These are phyloP conservation scores for Laticauda laticaudata DNA, from an alignment of 2,113 vertebrate genomes.

Conservation along the genomic window DNA sequence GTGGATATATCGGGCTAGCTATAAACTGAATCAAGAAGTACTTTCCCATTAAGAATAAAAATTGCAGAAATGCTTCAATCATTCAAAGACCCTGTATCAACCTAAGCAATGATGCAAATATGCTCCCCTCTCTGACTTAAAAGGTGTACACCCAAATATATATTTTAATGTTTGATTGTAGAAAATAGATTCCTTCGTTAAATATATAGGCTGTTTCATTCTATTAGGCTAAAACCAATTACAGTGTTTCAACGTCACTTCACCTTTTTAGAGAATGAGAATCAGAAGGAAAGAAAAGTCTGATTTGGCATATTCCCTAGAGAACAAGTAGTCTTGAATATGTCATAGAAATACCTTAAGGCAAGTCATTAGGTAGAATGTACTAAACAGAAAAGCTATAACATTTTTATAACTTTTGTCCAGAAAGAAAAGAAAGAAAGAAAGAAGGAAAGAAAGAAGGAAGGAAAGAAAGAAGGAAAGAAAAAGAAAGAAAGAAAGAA, in stretches of 20 bases:
- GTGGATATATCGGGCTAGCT: not conserved
- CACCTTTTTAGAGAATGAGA: not conserved
- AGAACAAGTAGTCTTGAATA: not conserved
- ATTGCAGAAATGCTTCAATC: not conserved
- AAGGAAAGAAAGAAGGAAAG: too few species aligned
- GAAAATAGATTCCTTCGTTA: not conserved
- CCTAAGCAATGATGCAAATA: not conserved
- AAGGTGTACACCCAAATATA: not conserved
- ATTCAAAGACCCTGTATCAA: not conserved
- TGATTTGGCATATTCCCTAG: not conserved
- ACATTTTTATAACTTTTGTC: not conserved
- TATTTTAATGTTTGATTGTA: not conserved
- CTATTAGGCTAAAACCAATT: not conserved
- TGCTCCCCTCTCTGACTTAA: not conserved
- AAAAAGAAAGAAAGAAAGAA: too few species aligned
- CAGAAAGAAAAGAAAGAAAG: not conserved
- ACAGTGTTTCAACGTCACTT: not conserved
- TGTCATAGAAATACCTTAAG: not conserved
- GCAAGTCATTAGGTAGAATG: not conserved
- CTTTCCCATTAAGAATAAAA: not conserved
- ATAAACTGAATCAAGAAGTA: not conserved
- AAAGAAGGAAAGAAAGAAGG: not conserved
- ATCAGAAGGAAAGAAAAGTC: not conserved
- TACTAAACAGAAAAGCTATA: not conserved
- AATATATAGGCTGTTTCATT: not conserved